Evolutionary conservation across 35 echinoderm and acorn worm species (phyloP).

Genomic region (Stichopus chloronotus): DNA sequence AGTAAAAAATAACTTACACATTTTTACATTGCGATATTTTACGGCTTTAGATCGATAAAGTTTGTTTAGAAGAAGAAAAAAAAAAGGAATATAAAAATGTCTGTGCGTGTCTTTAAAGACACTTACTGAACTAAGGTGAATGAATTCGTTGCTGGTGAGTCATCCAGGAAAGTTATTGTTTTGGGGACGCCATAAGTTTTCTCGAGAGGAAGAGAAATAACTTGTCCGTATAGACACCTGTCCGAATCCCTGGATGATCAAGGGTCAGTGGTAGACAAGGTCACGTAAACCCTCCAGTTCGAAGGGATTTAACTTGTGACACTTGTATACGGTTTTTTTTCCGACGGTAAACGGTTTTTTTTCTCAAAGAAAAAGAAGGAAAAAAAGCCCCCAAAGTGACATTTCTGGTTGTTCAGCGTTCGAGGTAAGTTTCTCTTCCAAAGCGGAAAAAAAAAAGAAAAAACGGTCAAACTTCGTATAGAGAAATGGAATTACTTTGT

Average conservation of each 20-base stretch:
- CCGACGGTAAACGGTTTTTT: too few relatives aligned
- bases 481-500: too few relatives aligned
- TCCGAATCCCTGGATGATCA: not conserved
- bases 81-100: not conserved
- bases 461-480: too few relatives aligned
- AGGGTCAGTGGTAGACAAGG: conserved; percentile 12
- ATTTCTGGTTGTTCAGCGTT: too few relatives aligned
- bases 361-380: too few relatives aligned
- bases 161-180: not conserved
- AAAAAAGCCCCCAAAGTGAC: too few relatives aligned
- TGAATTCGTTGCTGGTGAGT: not conserved
- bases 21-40: conserved; percentile 38
- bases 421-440: too few relatives aligned
- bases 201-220: not conserved
- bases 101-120: not conserved
- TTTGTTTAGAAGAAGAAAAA: not conserved
- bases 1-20: conserved; percentile 39
- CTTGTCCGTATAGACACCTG: not conserved
- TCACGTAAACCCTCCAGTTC: not conserved
- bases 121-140: not conserved
- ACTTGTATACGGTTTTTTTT: too few relatives aligned
- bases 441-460: too few relatives aligned
- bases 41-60: conserved; percentile 33
- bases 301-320: not conserved
- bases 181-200: conserved; percentile 12